phyloP scores from a whole-genome alignment of 2,797 vertebrate genomes.

The Tiaroga cobitis region DNA sequence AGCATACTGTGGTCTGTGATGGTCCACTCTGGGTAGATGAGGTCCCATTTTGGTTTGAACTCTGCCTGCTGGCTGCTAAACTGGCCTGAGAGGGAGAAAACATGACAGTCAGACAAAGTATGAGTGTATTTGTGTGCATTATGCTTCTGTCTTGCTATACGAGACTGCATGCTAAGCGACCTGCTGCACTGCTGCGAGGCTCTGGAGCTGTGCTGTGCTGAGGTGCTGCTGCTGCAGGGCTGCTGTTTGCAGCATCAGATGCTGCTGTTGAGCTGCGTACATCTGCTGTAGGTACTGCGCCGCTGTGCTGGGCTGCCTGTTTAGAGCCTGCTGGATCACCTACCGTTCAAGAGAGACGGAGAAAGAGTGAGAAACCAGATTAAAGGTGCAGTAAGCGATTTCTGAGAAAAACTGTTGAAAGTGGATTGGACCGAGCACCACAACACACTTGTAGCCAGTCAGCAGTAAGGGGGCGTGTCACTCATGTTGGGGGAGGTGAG shows the following conservation, averaged over 20 bases:
- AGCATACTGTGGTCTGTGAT: slow-evolving; percentile 87
- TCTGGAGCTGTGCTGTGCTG: slow-evolving; percentile 93
- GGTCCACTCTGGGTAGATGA: slow-evolving; percentile 80
- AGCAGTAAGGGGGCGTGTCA: no score
- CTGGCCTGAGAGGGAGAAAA: slow-evolving; percentile 72
- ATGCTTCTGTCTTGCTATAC: not conserved
- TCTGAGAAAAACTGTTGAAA: not conserved
- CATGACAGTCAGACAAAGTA: not conserved
- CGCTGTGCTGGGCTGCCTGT: slow-evolving; percentile 91
- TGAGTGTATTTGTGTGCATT: not conserved
- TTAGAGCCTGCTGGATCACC: slow-evolving; percentile 96
- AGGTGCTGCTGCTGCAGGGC: slow-evolving; percentile 95
- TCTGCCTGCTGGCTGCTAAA: slow-evolving; percentile 88
- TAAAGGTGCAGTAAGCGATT: not conserved
- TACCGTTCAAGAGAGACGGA: slow-evolving; percentile 59
- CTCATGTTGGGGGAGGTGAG: no score
- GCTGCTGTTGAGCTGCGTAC: slow-evolving; percentile 98
- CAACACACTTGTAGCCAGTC: not conserved
- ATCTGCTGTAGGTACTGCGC: slow-evolving; percentile 99
- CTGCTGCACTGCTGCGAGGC: slow-evolving; percentile 92
- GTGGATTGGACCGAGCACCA: not conserved
- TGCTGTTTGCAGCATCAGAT: slow-evolving; percentile 93
- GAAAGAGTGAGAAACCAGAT: not conserved
- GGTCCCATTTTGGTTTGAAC: slow-evolving; percentile 79
- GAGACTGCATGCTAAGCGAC: slow-evolving; percentile 64